Evolutionary conservation across 2,797 vertebrate genomes (phyloP), one percentile per base, ranked within the genome.

Genomic region (Rhynchonycteris naso): DNA sequence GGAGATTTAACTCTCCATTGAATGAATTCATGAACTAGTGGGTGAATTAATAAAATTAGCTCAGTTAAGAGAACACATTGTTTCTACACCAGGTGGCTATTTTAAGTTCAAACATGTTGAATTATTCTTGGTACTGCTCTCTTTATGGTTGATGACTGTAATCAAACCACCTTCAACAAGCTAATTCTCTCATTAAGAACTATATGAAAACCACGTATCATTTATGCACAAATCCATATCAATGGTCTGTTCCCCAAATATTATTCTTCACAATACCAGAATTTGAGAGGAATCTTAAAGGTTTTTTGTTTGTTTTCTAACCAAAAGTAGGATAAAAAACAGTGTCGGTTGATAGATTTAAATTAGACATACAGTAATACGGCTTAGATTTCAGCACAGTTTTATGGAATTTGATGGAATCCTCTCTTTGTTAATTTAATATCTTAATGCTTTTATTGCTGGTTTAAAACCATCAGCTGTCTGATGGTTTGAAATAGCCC

Each of bases 391-490:
- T 33, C 68, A 76, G 26, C 52, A 59, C 15, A 30, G 16, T 88
- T 79, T 74, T n/a, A 81, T 78, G 33, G 66, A 66, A 88, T 84
- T 94, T 50, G 59, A 47, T 78, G 24, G 59, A 74, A 50, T 50
- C 21, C 3, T 76, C 24, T 93, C 69, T 81, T 66, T 30, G 76
- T 43, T 38, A 71, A 80, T 91, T 90, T 93, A 86, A 18, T 59
- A 74, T 79, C 56, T 79, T 63, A 89, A 76, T 92, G 76, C 76
- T 93, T 76, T 76, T 90, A n/a, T 94, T 93, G 59, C 33, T 90
- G 28, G 24, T 35, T 84, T 90, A 54, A 90, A 92, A 71, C 33
- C 50, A 56, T 56, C 38, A 84, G 2, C 50, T 76, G 11, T 87
- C 59, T 72, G 12, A 80, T 79, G 56, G 65, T 90, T 96, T 94